These are phyloP conservation scores for Cryptophagus acutangulus DNA, from an alignment of 2,888 invertebrate species.

Conservation along the genomic window DNA sequence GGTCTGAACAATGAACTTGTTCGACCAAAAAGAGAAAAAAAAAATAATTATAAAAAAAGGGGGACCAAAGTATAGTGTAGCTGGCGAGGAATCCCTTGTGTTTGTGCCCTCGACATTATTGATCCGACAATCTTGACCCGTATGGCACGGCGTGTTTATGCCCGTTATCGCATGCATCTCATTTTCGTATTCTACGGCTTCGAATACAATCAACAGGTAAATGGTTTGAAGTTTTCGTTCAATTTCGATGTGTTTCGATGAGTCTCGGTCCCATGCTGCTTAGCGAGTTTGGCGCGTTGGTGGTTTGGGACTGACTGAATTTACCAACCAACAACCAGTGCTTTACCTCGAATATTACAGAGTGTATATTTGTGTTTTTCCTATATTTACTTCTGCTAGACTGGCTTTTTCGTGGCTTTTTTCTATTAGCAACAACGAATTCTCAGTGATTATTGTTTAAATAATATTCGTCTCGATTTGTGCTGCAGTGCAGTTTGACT, in stretches of 20 bases:
- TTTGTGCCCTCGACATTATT: too few species aligned
- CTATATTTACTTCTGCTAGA: too few species aligned
- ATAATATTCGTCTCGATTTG: too few species aligned
- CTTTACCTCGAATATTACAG: conserved; percentile 34
- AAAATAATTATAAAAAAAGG: too few species aligned
- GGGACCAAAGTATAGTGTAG: too few species aligned
- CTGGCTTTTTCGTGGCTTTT: too few species aligned
- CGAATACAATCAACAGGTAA: conserved; percentile 34
- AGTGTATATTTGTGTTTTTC: conserved; percentile 28
- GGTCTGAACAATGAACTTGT: too few species aligned
- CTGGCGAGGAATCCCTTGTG: too few species aligned
- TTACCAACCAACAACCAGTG: conserved; percentile 28
- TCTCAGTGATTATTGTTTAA: too few species aligned
- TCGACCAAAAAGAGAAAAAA: too few species aligned
- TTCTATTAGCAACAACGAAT: too few species aligned
- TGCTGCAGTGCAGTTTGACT: too few species aligned
- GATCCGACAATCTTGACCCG: background rate
- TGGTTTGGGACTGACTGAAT: conserved; percentile 22
- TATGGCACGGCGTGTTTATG: conserved; percentile 1
- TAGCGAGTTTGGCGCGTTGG: conserved; percentile 40
- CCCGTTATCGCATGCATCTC: background rate
- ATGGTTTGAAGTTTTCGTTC: conserved; percentile 29
- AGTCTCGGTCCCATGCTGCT: conserved; percentile 33
- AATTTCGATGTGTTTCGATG: conserved; percentile 34
- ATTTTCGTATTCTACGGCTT: conserved; percentile 4